Conservation (phyloP, 2,888 invertebrate species). For the Anthoptus insignis region DNA sequence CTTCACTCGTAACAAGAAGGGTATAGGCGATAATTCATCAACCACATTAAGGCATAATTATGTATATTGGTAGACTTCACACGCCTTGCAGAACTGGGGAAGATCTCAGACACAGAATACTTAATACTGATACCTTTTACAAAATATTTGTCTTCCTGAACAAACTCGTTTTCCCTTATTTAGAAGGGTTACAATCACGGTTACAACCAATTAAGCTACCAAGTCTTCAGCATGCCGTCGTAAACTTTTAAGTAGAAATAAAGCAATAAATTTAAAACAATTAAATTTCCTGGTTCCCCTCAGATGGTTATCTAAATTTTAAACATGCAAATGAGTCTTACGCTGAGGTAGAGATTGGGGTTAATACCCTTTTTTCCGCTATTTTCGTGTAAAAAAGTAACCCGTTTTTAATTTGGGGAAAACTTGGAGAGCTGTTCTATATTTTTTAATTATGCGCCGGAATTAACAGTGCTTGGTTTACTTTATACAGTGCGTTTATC, state of each 20-base stretch:
- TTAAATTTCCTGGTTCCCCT: conserved; percentile 16
- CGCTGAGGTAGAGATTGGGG: conserved; percentile 11
- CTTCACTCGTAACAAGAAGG: no score
- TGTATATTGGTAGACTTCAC: no score
- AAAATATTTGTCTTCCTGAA: no score
- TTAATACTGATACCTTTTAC: no score
- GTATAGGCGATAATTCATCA: no score
- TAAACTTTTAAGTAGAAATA: conserved; percentile 22
- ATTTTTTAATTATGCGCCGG: conserved; percentile 3
- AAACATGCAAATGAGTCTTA: conserved; percentile 34
- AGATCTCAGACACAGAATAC: no score
- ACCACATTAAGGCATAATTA: no score
- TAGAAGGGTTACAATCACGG: no score
- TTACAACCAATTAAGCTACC: background rate
- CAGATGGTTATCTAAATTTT: conserved; percentile 34
- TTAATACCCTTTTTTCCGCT: conserved; percentile 12
- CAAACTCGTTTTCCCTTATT: no score
- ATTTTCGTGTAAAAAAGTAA: conserved; percentile 13
- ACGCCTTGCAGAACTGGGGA: no score
- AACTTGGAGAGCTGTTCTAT: conserved; percentile 3
- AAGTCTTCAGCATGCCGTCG: conserved; percentile 7
- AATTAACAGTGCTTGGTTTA: conserved; percentile 3
- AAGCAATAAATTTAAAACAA: conserved; percentile 30
- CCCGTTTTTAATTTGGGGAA: conserved; percentile 18
- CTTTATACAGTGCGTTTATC: background rate